Conservation (phyloP, 92 coral and sea anemone species). For the Phymanthus crucifer region DNA sequence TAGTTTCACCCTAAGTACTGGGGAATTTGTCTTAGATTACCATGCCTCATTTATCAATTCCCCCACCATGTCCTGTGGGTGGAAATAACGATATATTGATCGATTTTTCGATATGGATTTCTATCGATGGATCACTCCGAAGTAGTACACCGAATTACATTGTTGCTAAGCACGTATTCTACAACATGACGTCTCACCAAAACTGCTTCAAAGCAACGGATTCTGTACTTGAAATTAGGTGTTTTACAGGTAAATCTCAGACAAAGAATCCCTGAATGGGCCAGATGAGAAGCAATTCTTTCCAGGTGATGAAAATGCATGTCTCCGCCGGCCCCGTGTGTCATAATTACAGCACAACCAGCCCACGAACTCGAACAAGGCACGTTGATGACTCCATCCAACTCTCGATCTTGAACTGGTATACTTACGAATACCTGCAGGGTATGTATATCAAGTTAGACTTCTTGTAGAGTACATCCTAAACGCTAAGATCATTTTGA, state of each 20-base stretch:
- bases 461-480: background rate
- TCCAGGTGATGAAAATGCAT: constrained; percentile 82
- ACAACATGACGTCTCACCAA: constrained; percentile 70
- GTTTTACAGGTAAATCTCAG: constrained; percentile 93
- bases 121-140: too few relatives aligned
- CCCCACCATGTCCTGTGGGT: too few relatives aligned
- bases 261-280: constrained; percentile 85
- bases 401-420: constrained; percentile 83
- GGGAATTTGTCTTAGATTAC: too few relatives aligned
- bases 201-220: constrained; percentile 78
- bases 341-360: constrained; percentile 82
- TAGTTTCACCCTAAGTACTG: too few relatives aligned
- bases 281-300: constrained; percentile 72
- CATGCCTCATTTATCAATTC: too few relatives aligned
- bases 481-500: background rate
- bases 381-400: constrained; percentile 77
- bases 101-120: too few relatives aligned
- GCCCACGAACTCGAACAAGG: constrained; percentile 87
- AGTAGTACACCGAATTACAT: background rate
- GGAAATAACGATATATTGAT: too few relatives aligned
- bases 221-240: constrained; percentile 88
- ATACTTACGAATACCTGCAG: constrained; percentile 68
- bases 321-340: constrained; percentile 95
- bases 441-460: background rate
- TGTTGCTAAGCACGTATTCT: constrained; percentile 3